Evolutionary conservation across 2,888 invertebrate species (phyloP).

Genomic region (Autographa pulchrina): DNA sequence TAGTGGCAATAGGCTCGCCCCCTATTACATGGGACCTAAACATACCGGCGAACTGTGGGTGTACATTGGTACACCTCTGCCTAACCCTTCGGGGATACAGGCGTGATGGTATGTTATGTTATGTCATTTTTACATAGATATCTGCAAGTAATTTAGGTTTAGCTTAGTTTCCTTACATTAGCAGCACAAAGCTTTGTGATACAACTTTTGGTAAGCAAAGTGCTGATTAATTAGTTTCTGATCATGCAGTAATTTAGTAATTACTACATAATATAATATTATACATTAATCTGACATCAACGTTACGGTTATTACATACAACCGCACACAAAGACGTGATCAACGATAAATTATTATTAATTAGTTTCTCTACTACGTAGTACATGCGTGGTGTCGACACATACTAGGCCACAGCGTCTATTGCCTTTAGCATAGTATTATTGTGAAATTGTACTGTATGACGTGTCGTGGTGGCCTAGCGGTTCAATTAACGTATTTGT

Average conservation of each 20-base stretch:
- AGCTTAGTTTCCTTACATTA: too few species aligned
- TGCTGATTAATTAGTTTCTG: neutral
- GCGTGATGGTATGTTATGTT: too few species aligned
- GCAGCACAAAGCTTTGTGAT: neutral
- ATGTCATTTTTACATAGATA: too few species aligned
- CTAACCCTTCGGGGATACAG: too few species aligned
- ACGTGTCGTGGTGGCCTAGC: too few species aligned
- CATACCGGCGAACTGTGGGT: too few species aligned
- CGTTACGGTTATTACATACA: neutral
- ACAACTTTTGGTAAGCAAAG: neutral
- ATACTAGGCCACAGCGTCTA: neutral
- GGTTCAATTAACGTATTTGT: too few species aligned
- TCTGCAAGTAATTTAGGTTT: too few species aligned
- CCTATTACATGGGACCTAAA: too few species aligned
- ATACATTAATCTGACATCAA: neutral
- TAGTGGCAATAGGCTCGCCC: too few species aligned
- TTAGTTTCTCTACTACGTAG: slow-evolving; percentile 1
- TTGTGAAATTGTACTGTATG: neutral
- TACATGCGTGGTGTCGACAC: slow-evolving; percentile 6
- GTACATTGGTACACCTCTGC: too few species aligned
- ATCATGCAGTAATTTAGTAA: neutral
- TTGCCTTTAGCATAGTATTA: too few species aligned
- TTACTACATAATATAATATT: neutral
- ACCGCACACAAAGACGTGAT: slow-evolving; percentile 19
- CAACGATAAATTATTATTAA: slow-evolving; percentile 33